Evolutionary conservation across 2,113 vertebrate species (phyloP).

Genomic region (Eonycteris spelaea): DNA sequence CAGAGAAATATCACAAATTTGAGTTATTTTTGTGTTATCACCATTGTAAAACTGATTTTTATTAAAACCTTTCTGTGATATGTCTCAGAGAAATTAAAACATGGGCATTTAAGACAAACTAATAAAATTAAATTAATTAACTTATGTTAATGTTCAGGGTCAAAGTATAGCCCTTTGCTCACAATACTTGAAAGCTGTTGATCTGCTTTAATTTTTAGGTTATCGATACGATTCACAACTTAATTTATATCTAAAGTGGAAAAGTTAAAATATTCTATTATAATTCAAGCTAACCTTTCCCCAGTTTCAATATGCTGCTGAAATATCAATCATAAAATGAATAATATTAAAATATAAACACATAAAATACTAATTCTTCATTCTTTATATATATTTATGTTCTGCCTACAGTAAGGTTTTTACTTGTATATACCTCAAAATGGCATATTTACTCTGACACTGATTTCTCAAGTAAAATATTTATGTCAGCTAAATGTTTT

Average conservation of each 20-base stretch:
- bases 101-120: background rate
- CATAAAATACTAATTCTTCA: background rate
- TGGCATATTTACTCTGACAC: constrained; percentile 29
- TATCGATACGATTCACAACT: background rate
- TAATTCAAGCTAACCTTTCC: background rate
- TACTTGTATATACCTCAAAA: constrained; percentile 14
- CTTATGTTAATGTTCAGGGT: background rate
- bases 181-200: background rate
- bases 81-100: background rate
- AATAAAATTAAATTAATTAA: background rate
- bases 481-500: constrained; percentile 64
- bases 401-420: background rate
- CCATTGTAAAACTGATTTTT: background rate
- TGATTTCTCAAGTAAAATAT: constrained; percentile 53
- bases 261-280: background rate
- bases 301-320: background rate
- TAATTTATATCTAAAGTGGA: background rate
- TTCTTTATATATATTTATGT: background rate
- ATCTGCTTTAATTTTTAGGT: background rate
- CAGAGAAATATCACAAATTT: background rate
- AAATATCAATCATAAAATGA: background rate
- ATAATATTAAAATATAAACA: background rate
- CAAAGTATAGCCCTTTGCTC: background rate
- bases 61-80: background rate
- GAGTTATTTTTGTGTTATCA: background rate